phyloP scores from a whole-genome alignment of 2,888 invertebrate species.

The Criorhina ranunculi region DNA sequence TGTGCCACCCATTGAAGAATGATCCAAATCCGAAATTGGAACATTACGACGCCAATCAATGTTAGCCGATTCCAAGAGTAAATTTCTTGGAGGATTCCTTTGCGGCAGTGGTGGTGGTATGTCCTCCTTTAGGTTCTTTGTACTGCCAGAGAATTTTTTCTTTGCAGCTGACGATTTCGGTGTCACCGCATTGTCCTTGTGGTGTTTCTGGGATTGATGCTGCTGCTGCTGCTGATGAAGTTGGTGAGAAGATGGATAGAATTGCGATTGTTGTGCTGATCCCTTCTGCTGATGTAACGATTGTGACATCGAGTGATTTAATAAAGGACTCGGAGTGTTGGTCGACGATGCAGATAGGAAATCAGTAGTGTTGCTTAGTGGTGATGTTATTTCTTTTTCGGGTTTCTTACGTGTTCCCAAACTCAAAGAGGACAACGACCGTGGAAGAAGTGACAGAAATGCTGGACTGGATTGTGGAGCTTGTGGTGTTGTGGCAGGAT shows the following conservation, averaged over 20 bases:
- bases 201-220: conserved; percentile 80
- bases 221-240: conserved; percentile 78
- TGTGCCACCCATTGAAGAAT: conserved; percentile 78
- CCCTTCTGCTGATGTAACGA: conserved; percentile 84
- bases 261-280: conserved; percentile 77
- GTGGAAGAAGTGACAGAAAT: conserved; percentile 84
- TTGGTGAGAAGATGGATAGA: conserved; percentile 75
- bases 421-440: conserved; percentile 84
- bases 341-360: conserved; percentile 77
- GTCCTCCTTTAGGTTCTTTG: conserved; percentile 82
- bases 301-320: conserved; percentile 80
- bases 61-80: conserved; percentile 79
- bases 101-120: conserved; percentile 86
- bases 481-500: conserved; percentile 80
- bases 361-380: conserved; percentile 82
- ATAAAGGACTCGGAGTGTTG: conserved; percentile 80
- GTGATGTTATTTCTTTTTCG: conserved; percentile 83
- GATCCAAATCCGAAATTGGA: conserved; percentile 84
- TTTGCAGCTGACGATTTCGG: conserved; percentile 80
- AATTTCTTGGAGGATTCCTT: conserved; percentile 84
- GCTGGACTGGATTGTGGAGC: conserved; percentile 82
- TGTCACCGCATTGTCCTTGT: conserved; percentile 78
- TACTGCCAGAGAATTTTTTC: conserved; percentile 81
- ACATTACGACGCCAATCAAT: conserved; percentile 78
- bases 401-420: conserved; percentile 84